phyloP scores from a whole-genome alignment of 2,113 vertebrate species.

The Hoplias malabaricus region DNA sequence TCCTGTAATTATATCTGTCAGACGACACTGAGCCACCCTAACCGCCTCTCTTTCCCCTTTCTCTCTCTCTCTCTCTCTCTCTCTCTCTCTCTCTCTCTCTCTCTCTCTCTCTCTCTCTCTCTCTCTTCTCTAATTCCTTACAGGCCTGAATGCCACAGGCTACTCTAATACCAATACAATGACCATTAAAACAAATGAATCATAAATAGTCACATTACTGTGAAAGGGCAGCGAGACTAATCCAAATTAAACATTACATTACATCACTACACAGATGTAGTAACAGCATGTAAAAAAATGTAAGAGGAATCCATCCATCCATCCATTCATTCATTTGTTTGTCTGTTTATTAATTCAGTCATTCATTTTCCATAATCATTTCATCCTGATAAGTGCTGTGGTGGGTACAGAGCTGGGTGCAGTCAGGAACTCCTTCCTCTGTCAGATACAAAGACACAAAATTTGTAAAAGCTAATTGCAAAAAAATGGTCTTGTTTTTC shows the following conservation, averaged over 20 bases:
- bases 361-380: too few species aligned
- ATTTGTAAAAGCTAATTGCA: background rate
- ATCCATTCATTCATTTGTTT: too few species aligned
- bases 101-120: constrained; percentile 21
- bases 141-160: constrained; percentile 13
- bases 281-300: too few species aligned
- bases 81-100: background rate
- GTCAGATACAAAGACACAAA: background rate
- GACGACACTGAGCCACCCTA: constrained; percentile 60
- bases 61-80: constrained; percentile 10
- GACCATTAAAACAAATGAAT: constrained; percentile 19
- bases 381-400: too few species aligned
- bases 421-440: too few species aligned
- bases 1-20: constrained; percentile 66
- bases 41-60: constrained; percentile 32
- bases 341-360: too few species aligned
- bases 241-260: too few species aligned
- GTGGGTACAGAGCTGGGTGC: background rate
- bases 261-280: background rate
- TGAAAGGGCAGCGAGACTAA: background rate
- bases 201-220: background rate
- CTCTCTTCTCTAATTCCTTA: constrained; percentile 22
- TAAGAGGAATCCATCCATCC: too few species aligned
- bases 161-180: background rate
- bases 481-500: background rate